Evolutionary conservation across 2,888 invertebrate genomes (phyloP).

Genomic region (Coenonympha arcania): DNA sequence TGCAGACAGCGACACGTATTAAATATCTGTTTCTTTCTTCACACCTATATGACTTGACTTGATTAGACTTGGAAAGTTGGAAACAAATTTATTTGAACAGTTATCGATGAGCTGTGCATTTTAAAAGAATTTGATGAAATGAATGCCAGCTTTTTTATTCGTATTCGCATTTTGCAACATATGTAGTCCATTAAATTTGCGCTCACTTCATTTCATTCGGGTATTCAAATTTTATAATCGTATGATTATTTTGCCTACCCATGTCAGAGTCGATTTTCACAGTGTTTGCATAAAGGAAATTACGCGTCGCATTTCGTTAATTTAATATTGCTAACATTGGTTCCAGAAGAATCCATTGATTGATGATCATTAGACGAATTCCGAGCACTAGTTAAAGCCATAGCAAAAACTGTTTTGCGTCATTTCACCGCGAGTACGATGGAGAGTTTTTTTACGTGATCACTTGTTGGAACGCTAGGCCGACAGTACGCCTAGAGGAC

Average conservation of each 20-base stretch:
- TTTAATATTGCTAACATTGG: not conserved
- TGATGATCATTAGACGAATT: constrained; percentile 45
- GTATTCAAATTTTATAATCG: no score
- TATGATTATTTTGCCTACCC: not conserved
- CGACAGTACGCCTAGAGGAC: constrained; percentile 49
- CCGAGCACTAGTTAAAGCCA: constrained; percentile 43
- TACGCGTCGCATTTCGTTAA: not conserved
- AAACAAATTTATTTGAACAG: no score
- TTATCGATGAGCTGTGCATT: no score
- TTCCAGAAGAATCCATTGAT: constrained; percentile 6
- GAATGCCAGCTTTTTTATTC: no score
- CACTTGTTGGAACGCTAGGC: constrained; percentile 60
- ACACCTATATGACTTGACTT: no score
- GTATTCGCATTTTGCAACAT: no score
- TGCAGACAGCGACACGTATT: no score
- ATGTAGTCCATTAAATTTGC: not conserved
- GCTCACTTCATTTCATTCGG: no score
- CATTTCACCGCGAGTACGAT: constrained; percentile 48
- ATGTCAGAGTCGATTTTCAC: not conserved
- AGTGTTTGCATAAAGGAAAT: not conserved
- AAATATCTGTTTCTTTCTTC: no score
- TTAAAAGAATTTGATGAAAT: no score
- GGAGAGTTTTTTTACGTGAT: constrained; percentile 52
- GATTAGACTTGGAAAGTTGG: no score
- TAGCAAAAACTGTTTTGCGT: constrained; percentile 59